A percentile compares a stretch with the other conserved stretches of the same genome.
phyloP scores from a whole-genome alignment of 2,888 invertebrate species.

The Dinocampus coccinellae region DNA sequence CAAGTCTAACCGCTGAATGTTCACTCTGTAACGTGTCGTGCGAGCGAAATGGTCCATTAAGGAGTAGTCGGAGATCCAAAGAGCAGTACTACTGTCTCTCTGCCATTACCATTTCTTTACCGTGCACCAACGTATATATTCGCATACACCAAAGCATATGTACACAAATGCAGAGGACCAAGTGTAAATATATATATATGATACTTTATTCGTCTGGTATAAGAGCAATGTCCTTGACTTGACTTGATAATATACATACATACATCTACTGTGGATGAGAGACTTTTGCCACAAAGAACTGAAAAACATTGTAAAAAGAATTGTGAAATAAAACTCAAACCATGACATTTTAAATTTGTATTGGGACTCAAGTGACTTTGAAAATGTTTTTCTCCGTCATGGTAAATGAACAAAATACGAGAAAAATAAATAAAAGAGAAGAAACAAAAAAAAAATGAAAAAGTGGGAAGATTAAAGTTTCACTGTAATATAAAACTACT shows the following conservation, averaged over 20 bases:
- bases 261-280: too few relatives aligned
- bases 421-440: slow-evolving; percentile 8
- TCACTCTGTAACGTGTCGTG: slow-evolving; percentile 1
- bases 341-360: slow-evolving; percentile 9
- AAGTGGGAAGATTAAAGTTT: too few relatives aligned
- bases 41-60: slow-evolving; percentile 41
- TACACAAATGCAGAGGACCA: neutral
- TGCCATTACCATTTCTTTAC: slow-evolving; percentile 41
- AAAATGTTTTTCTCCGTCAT: neutral
- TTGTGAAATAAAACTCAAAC: neutral
- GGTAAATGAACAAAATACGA: neutral
- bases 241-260: too few relatives aligned
- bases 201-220: neutral
- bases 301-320: neutral
- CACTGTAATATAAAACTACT: too few relatives aligned
- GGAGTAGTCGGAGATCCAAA: slow-evolving; percentile 21
- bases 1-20: slow-evolving; percentile 1
- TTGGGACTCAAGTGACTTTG: neutral
- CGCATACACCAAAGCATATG: neutral
- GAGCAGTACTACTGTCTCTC: slow-evolving; percentile 33
- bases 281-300: too few relatives aligned
- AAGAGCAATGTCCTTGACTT: slow-evolving; percentile 10
- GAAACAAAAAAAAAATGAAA: too few relatives aligned
- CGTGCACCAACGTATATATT: too few relatives aligned
- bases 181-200: neutral